A percentile compares a stretch with the other conserved stretches of the same genome.
These are phyloP conservation scores for Eristalinus aeneus DNA, from an alignment of 2,888 invertebrate genomes.

Conservation along the genomic window DNA sequence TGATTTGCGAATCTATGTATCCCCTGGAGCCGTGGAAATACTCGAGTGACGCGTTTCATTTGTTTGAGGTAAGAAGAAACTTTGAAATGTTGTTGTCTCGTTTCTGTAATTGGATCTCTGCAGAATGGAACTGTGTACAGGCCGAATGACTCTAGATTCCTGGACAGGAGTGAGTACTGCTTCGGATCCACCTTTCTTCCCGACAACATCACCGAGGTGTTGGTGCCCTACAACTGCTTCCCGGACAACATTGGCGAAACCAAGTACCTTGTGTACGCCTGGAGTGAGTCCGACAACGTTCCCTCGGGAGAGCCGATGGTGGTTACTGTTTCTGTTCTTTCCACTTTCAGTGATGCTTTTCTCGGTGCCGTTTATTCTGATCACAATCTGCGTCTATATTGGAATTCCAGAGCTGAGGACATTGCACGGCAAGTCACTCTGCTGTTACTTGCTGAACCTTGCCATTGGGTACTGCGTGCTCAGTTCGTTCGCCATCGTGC, in stretches of 20 bases:
- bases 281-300: no score
- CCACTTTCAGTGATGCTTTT: conserved; percentile 84
- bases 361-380: conserved; percentile 87
- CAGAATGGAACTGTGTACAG: conserved; percentile 77
- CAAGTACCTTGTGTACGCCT: conserved; percentile 76
- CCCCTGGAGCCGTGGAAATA: conserved; percentile 72
- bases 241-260: conserved; percentile 38
- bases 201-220: conserved; percentile 72
- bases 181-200: conserved; percentile 73
- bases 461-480: conserved; percentile 85
- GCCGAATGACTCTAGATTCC: conserved; percentile 72
- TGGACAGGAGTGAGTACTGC: conserved; percentile 76
- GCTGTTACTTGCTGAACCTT: conserved; percentile 87
- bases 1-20: conserved; percentile 74
- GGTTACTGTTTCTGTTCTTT: conserved; percentile 27
- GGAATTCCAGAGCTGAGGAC: conserved; percentile 87
- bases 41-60: conserved; percentile 71
- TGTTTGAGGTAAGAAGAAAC: conserved; percentile 73
- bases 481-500: conserved; percentile 74
- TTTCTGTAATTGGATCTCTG: not conserved
- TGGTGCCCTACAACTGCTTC: conserved; percentile 78
- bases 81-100: not conserved
- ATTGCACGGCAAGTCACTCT: conserved; percentile 88
- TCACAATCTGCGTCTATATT: conserved; percentile 88
- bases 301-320: not conserved